Evolutionary conservation across 2,113 vertebrate genomes (phyloP), one percentile per base, ranked within the genome.

Genomic region (Poeciliopsis prolifica): DNA sequence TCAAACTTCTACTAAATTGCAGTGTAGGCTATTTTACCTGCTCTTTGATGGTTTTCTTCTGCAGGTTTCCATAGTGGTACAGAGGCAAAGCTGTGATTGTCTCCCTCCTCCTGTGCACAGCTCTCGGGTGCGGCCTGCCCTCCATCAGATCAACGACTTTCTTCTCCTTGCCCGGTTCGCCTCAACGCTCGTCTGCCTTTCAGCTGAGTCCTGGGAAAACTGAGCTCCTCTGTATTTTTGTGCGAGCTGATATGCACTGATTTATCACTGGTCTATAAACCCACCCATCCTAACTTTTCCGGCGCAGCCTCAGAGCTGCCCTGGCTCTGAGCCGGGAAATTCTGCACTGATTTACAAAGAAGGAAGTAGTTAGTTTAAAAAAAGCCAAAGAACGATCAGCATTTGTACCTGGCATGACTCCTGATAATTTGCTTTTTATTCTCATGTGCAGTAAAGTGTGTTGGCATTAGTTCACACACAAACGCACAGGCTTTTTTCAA

Each of bases 61-160:
- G 69, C 65, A 93, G 78, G 6, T 60, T 13, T 76, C 93, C 92
- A 5, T 66, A 84, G 74, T 88, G 78, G 79, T 93, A 92, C 13
- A 94, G 88, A 19, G 93, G 93, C 63, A 93, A 77, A 58, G 68
- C 84, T n/a, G 91, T 92, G 84, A 92, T 88, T 0, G 73, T 82
- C 35, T 30, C 78, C 79, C 92, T 90, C 77, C 79, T 91, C 78
- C 78, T 88, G 74, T 72, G 42, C 30, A 92, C 31, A 24, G 69
- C 28, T 79, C 87, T 87, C 44, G 24, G 24, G 33, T 44, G 13
- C 1, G 5, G 83, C 28, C 70, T 11, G 30, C 8, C 6, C 37
- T 58, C 13, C 3, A 22, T 35, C 10, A n/a, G 15, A 51, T 61
- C 54, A 31, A 1, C 14, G 1, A 61, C 63, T 65, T 35, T 17